A percentile compares a stretch with the other conserved stretches of the same genome.
phyloP scores from a whole-genome alignment of 2,888 invertebrate genomes.

The Thera britannica region DNA sequence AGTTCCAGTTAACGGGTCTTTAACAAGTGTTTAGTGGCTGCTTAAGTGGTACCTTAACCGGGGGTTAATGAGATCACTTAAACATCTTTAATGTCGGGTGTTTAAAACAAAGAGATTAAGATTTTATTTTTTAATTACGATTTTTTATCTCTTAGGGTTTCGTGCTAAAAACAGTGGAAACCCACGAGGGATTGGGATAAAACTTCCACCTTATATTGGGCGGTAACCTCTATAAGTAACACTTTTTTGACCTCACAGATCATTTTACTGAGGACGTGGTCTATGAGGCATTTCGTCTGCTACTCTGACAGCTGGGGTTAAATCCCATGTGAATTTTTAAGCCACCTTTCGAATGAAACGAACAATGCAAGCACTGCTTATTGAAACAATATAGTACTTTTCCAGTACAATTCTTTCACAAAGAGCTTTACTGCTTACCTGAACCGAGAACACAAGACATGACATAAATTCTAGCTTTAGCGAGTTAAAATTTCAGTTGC shows the following conservation, averaged over 20 bases:
- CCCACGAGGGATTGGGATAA: too few relatives aligned
- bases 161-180: background rate
- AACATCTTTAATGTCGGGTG: conserved; percentile 17
- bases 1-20: conserved; percentile 18
- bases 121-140: background rate
- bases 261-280: too few relatives aligned
- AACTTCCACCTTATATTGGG: too few relatives aligned
- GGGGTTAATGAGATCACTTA: conserved; percentile 15
- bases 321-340: too few relatives aligned
- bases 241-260: too few relatives aligned
- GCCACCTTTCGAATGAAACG: too few relatives aligned
- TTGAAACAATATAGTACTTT: too few relatives aligned
- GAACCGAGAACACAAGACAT: background rate
- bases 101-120: background rate
- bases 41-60: conserved; percentile 21
- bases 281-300: too few relatives aligned
- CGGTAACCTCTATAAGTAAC: too few relatives aligned
- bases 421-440: background rate
- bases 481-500: background rate
- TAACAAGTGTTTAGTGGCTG: conserved; percentile 31
- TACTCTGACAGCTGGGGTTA: too few relatives aligned
- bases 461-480: background rate
- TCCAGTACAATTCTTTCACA: background rate
- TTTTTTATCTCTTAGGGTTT: background rate
- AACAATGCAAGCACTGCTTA: background rate